These are phyloP conservation scores for Philopotamus ludificatus DNA, from an alignment of 1,140 invertebrate species.

Conservation along the genomic window DNA sequence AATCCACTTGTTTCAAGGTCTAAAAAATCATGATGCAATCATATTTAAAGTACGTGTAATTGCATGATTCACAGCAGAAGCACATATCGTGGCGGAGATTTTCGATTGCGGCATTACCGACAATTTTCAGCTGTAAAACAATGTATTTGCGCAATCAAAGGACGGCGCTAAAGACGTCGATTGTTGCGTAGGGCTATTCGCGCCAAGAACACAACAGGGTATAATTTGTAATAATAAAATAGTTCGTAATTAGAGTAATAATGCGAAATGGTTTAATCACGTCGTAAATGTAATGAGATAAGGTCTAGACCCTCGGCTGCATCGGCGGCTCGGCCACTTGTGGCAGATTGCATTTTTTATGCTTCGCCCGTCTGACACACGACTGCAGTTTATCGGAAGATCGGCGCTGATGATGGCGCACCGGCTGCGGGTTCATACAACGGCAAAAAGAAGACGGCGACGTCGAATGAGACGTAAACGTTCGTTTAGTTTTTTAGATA, in stretches of 20 bases:
- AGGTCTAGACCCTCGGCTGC: background rate
- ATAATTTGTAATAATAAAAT: constrained; percentile 9
- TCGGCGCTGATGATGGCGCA: background rate
- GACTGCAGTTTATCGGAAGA: background rate
- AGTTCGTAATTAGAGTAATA: background rate
- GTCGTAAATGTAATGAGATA: constrained; percentile 4
- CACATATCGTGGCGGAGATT: no score
- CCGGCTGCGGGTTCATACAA: no score
- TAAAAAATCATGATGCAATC: no score
- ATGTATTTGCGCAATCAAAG: no score
- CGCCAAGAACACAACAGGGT: background rate
- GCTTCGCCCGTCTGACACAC: background rate
- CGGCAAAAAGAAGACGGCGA: background rate
- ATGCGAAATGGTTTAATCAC: constrained; percentile 7
- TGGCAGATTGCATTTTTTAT: background rate
- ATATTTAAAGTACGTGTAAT: no score
- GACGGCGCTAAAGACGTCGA: no score
- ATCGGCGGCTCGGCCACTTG: background rate
- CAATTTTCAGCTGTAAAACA: no score
- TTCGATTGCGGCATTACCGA: no score
- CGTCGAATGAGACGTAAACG: constrained; percentile 6
- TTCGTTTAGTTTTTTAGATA: background rate
- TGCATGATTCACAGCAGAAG: no score
- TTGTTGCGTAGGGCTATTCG: no score
- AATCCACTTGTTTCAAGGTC: no score